Base-by-base conservation (phyloP, 2,113 vertebrate genomes). In the Fregata magnificens region DNA sequence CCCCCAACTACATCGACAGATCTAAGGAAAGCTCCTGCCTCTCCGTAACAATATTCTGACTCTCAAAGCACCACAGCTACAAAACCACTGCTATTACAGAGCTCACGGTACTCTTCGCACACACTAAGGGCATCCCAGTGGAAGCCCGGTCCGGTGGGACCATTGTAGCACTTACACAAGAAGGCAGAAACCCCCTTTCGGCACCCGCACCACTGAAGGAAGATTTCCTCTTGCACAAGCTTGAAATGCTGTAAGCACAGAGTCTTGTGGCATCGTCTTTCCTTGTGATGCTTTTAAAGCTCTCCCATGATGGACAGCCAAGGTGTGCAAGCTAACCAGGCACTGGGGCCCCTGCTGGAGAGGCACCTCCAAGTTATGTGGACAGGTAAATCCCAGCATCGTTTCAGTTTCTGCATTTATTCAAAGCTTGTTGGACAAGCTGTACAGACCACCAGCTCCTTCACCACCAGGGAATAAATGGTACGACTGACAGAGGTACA, bases 1-100 rank as follows among this genome's bases (percentile, higher is more conserved):
- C n/a, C 16, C 15, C 3, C 21, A 49, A 1, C 18, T 4, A 29
- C 40, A 28, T 4, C 1, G 1, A 25, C 1, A 5, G 83, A 12
- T 13, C 17, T 25, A 10, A 0, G 3, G 8, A 7, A 38, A 65
- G 53, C 40, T 73, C 63, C 88, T 71, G 56, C 53, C 47, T 71
- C 52, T 42, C 47, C 8, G 1, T 2, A n/a, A 24, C 38, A 20
- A 45, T 4, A 5, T 25, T 16, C 20, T 49, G 67, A 71, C 24
- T 58, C 74, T 31, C 28, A 2, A 45, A 56, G 58, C 63, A 17
- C 18, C 77, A 55, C 8, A 36, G 65, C 80, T 50, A 76, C 29
- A 31, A 12, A 29, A 28, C 40, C 45, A 8, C 14, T 5, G 9
- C 53, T 34, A 1, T 9, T 9, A 18, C 40, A 61, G 52, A 77